These are phyloP conservation scores for Chymomyza costata DNA, from an alignment of 1,140 invertebrate genomes.

Conservation along the genomic window DNA sequence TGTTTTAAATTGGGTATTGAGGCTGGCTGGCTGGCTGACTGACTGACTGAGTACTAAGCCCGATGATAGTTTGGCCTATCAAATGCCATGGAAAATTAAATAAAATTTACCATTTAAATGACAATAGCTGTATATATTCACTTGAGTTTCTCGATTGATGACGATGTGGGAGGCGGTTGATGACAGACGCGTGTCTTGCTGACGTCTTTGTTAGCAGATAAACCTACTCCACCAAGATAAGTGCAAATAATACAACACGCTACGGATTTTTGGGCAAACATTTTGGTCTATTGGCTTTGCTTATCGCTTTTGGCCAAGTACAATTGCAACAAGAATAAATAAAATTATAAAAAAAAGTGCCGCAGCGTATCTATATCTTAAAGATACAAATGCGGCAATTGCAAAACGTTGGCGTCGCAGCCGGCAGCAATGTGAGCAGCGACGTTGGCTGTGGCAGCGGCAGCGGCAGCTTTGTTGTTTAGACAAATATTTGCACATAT, in stretches of 20 bases:
- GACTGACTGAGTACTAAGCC: too few species aligned
- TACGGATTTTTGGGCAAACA: conserved; percentile 34
- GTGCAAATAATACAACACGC: conserved; percentile 6
- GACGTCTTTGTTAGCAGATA: conserved; percentile 24
- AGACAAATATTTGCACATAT: conserved; percentile 42
- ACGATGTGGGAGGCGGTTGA: conserved; percentile 8
- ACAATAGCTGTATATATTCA: too few species aligned
- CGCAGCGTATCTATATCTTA: conserved; percentile 40
- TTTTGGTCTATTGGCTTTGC: conserved; percentile 17
- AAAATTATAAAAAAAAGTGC: conserved; percentile 49
- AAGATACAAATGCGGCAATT: conserved; percentile 62
- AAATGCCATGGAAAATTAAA: conserved; percentile 49
- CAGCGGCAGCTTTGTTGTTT: conserved; percentile 14
- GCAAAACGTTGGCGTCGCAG: conserved; percentile 1
- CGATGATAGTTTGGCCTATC: conserved; percentile 1
- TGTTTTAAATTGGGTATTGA: conserved; percentile 11
- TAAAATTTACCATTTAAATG: conserved; percentile 50
- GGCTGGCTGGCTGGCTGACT: not conserved
- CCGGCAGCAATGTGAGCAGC: not conserved
- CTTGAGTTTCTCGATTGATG: conserved; percentile 14
- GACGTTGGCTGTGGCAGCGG: not conserved
- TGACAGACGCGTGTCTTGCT: conserved; percentile 8
- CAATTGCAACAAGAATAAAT: too few species aligned
- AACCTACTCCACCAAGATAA: conserved; percentile 33
- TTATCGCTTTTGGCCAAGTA: too few species aligned